These are phyloP conservation scores for Spheniscus mendiculus DNA, from an alignment of 2,113 vertebrate genomes.

Conservation along the genomic window DNA sequence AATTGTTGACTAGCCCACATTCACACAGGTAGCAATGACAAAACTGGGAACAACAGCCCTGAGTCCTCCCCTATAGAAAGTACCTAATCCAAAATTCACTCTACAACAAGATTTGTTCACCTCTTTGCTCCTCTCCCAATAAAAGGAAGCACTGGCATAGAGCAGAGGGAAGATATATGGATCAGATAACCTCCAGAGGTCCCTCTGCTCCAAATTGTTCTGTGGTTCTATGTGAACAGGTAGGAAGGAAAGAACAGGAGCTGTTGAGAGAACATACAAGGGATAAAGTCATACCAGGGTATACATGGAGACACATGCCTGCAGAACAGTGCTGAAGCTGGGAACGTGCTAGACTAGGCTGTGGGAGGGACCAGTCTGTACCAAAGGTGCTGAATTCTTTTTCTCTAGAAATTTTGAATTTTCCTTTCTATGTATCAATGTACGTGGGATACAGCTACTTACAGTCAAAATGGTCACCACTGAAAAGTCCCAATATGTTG, in stretches of 20 bases:
- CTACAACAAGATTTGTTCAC: not conserved
- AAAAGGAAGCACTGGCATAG: not conserved
- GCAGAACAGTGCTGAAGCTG: not conserved
- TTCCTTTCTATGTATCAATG: not conserved
- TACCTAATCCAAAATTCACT: not conserved
- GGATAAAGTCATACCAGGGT: not conserved
- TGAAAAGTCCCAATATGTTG: not conserved
- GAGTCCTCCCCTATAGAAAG: not conserved
- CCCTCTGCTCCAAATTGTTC: not conserved
- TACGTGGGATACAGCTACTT: not conserved
- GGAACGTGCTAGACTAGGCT: not conserved
- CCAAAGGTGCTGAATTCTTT: fast-evolving
- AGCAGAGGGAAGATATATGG: not conserved
- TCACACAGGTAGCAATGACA: not conserved
- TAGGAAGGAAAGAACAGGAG: not conserved
- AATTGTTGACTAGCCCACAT: not conserved
- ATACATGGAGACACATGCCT: not conserved
- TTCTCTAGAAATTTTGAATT: not conserved
- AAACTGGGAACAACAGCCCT: not conserved
- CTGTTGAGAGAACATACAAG: not conserved
- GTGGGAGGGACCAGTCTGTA: not conserved
- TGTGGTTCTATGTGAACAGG: not conserved
- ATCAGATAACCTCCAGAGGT: not conserved
- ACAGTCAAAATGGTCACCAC: not conserved
- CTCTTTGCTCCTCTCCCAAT: not conserved